Conservation (phyloP, 2,797 vertebrate species). For the Ctenosaura bakeri region DNA sequence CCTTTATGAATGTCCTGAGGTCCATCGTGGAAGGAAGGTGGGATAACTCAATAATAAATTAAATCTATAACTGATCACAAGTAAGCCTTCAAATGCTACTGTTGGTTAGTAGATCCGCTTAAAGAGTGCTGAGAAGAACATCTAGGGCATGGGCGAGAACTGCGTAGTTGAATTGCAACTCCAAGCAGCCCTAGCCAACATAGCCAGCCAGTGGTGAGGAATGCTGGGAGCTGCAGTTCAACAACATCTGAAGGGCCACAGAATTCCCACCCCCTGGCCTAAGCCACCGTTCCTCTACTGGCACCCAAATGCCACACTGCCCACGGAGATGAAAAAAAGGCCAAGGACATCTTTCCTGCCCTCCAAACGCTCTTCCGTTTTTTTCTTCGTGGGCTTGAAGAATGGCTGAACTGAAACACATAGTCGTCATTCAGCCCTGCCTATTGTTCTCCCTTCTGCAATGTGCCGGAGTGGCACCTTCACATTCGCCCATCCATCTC, state of each 20-base stretch:
- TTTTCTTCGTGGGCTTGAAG: conserved; percentile 11
- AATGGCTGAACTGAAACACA: conserved; percentile 24
- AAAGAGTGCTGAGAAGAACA: accelerated
- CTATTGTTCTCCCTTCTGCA: conserved; percentile 19
- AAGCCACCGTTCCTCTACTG: accelerated
- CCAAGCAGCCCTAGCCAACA: neutral
- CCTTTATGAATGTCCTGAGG: neutral
- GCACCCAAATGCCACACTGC: neutral
- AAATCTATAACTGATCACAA: neutral
- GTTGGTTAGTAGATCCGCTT: no score
- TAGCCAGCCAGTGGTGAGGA: neutral
- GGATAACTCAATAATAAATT: neutral
- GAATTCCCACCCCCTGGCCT: neutral
- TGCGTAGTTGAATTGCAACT: no score
- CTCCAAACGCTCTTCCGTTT: conserved; percentile 1
- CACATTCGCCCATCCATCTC: conserved; percentile 17
- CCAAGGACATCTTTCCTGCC: conserved; percentile 7
- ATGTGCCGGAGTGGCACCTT: conserved; percentile 34
- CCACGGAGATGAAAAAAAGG: neutral
- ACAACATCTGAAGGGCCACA: neutral
- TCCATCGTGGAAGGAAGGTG: neutral
- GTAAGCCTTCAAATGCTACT: neutral
- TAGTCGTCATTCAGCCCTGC: neutral
- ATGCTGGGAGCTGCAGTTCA: neutral
- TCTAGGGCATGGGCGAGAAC: no score